These are phyloP conservation scores for Idaea biselata DNA, from an alignment of 2,888 invertebrate genomes.

Conservation along the genomic window DNA sequence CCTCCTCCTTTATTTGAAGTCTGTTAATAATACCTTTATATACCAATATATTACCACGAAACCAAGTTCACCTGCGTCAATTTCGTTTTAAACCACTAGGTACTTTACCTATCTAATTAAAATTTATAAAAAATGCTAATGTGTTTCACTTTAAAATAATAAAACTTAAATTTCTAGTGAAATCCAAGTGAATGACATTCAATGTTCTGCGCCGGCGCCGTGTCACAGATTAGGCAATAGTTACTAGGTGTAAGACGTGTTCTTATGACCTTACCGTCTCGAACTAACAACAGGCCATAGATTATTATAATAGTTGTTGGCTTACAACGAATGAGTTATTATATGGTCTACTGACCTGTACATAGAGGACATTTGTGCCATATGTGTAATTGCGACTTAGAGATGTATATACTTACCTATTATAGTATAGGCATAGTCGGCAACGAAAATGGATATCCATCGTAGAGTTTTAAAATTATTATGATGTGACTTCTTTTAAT, in stretches of 20 bases:
- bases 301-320: conserved; percentile 4
- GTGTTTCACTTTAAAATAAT: neutral
- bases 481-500: too few species aligned
- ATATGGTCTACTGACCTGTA: conserved; percentile 8
- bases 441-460: too few species aligned
- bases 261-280: conserved; percentile 10
- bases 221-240: neutral
- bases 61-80: neutral
- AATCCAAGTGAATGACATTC: neutral
- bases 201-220: neutral
- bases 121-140: neutral
- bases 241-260: conserved; percentile 15
- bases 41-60: too few species aligned
- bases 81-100: neutral
- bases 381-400: neutral
- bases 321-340: conserved; percentile 6
- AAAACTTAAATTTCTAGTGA: neutral
- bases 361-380: neutral
- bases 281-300: neutral
- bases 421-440: too few species aligned
- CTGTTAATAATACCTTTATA: too few species aligned
- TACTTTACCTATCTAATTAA: neutral
- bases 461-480: too few species aligned
- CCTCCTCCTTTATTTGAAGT: too few species aligned
- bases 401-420: conserved; percentile 2